Conservation (phyloP, 2,113 vertebrate genomes). For the Python bivittatus region DNA sequence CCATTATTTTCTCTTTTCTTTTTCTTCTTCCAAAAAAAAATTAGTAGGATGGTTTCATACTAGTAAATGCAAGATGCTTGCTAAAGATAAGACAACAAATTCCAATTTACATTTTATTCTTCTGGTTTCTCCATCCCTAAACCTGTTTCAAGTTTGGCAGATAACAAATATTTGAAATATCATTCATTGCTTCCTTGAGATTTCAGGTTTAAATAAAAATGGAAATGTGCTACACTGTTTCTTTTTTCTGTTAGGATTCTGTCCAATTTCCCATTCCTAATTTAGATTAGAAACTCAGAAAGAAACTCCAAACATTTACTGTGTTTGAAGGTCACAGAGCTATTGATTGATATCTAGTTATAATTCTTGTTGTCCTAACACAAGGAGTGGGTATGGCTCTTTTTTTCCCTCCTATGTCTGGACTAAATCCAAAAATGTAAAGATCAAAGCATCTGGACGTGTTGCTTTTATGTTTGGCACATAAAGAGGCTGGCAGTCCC, state of each 20-base stretch:
- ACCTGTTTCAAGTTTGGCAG: constrained; percentile 30
- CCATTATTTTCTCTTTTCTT: not conserved
- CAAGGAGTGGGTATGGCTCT: constrained; percentile 35
- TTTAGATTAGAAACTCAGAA: constrained; percentile 80
- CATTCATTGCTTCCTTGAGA: constrained; percentile 77
- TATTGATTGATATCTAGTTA: constrained; percentile 87
- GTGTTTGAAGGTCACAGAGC: constrained; percentile 80
- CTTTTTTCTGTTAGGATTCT: constrained; percentile 74
- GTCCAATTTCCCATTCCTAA: constrained; percentile 82
- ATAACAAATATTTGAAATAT: constrained; percentile 68
- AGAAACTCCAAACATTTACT: constrained; percentile 82
- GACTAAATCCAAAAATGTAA: constrained; percentile 79
- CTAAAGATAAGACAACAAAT: not conserved
- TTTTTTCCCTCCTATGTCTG: constrained; percentile 60
- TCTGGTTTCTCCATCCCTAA: constrained; percentile 28
- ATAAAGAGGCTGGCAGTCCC: constrained; percentile 85
- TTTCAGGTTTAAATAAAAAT: constrained; percentile 63
- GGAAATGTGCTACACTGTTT: constrained; percentile 42
- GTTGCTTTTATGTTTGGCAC: constrained; percentile 87
- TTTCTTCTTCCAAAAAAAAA: not conserved
- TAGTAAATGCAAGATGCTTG: not conserved
- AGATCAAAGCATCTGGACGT: constrained; percentile 85
- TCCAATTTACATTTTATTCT: not conserved
- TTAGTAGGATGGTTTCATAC: not conserved
- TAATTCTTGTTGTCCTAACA: constrained; percentile 85